phyloP scores from a whole-genome alignment of 2,797 vertebrate species.

The Cephalopachus bancanus region DNA sequence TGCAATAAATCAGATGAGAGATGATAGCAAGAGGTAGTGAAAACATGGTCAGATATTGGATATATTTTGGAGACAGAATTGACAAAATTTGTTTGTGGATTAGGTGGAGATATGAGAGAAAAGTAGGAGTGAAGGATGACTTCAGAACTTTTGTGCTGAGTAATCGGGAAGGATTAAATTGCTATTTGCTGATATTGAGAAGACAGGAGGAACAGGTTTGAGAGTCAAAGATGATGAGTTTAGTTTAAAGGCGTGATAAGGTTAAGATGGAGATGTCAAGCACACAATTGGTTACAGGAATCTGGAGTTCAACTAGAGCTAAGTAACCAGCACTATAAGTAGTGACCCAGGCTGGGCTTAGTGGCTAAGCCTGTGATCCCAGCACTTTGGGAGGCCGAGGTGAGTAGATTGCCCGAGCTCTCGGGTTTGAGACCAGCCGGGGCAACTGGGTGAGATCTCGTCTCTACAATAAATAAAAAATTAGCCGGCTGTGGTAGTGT shows the following conservation, averaged over 20 bases:
- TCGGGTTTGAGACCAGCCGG: too few species aligned
- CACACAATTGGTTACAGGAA: background rate
- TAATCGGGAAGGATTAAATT: background rate
- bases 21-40: background rate
- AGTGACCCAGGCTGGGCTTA: background rate
- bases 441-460: too few species aligned
- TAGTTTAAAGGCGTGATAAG: background rate
- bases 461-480: too few species aligned
- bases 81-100: constrained; percentile 21
- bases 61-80: background rate
- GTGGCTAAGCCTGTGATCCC: too few species aligned
- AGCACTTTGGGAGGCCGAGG: too few species aligned
- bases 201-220: background rate
- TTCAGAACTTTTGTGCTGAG: constrained; percentile 9
- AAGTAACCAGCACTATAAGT: background rate
- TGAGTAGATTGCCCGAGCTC: too few species aligned
- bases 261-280: constrained; percentile 17
- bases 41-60: constrained; percentile 11
- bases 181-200: constrained; percentile 3
- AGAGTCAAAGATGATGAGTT: background rate
- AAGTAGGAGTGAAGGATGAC: background rate
- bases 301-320: background rate
- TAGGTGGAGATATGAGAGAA: background rate
- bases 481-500: too few species aligned
- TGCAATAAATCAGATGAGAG: background rate